Percentiles rank a stretch among this genome's conserved stretches.
Evolutionary conservation across 2,113 vertebrate genomes (phyloP).

Genomic region (Pedionomus torquatus): DNA sequence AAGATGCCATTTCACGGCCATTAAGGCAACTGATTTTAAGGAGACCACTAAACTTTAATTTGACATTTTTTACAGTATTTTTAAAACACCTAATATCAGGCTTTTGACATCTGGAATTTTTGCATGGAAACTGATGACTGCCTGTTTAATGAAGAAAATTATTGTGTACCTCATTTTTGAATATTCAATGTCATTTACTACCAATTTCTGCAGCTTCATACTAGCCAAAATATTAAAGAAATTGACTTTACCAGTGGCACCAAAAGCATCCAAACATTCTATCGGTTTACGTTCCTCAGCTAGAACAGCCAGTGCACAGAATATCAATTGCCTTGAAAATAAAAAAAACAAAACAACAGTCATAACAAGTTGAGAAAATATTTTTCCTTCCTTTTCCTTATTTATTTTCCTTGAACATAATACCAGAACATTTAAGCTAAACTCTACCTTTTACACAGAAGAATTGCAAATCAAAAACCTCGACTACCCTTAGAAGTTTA

Average conservation of each 20-base stretch:
- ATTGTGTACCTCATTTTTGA: neutral
- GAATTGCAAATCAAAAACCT: neutral
- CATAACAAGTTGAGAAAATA: neutral
- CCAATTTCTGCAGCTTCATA: neutral
- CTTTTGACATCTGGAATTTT: neutral
- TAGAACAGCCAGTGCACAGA: conserved; percentile 89
- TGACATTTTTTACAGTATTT: neutral
- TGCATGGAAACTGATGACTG: neutral
- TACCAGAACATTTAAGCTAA: neutral
- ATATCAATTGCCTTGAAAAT: conserved; percentile 88
- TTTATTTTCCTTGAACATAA: neutral
- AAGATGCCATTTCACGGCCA: neutral
- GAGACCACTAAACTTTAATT: neutral
- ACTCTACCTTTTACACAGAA: neutral
- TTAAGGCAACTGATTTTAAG: neutral
- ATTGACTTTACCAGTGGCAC: conserved; percentile 87
- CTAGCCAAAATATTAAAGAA: neutral
- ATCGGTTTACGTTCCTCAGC: conserved; percentile 87
- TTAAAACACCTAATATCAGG: neutral
- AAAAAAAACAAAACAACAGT: neutral
- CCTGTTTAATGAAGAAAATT: neutral
- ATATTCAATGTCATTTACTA: neutral
- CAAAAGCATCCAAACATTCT: conserved; percentile 97
- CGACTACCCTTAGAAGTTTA: neutral
- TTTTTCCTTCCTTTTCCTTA: neutral